phyloP scores from a whole-genome alignment of 2,888 invertebrate genomes.

The Eilema griseolum region DNA sequence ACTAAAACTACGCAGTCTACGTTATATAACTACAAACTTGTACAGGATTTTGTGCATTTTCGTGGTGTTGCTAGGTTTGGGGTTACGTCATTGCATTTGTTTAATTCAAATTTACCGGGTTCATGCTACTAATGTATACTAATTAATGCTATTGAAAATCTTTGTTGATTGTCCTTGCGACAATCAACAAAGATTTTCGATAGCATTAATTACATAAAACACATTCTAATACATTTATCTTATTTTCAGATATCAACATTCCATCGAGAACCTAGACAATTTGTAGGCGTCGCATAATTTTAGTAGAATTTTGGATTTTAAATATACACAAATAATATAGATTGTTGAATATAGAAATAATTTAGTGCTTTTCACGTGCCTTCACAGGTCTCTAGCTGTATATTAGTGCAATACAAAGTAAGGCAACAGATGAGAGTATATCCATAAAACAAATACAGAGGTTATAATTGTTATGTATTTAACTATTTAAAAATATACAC shows the following conservation, averaged over 20 bases:
- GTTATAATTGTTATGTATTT: not conserved
- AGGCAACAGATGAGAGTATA: constrained; percentile 39
- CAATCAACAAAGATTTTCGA: too few species aligned
- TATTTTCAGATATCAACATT: constrained; percentile 53
- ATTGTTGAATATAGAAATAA: constrained; percentile 47
- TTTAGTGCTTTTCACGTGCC: constrained; percentile 78
- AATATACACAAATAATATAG: constrained; percentile 45
- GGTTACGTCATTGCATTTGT: too few species aligned
- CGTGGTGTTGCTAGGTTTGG: too few species aligned
- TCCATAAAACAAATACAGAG: constrained; percentile 9
- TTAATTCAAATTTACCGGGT: too few species aligned
- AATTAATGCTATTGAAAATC: too few species aligned
- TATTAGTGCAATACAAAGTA: constrained; percentile 62
- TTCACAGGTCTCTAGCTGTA: constrained; percentile 72
- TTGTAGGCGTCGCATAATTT: constrained; percentile 49
- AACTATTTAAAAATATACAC: not conserved
- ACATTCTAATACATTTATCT: constrained; percentile 6
- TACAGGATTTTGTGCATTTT: too few species aligned
- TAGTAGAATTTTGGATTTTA: constrained; percentile 49
- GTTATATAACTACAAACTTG: too few species aligned
- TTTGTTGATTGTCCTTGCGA: too few species aligned
- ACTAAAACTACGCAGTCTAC: too few species aligned
- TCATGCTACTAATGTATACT: too few species aligned
- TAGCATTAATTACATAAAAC: too few species aligned
- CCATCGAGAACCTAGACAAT: constrained; percentile 50